Evolutionary conservation across 2,797 vertebrate species (phyloP).

Genomic region (Valencia hispanica): DNA sequence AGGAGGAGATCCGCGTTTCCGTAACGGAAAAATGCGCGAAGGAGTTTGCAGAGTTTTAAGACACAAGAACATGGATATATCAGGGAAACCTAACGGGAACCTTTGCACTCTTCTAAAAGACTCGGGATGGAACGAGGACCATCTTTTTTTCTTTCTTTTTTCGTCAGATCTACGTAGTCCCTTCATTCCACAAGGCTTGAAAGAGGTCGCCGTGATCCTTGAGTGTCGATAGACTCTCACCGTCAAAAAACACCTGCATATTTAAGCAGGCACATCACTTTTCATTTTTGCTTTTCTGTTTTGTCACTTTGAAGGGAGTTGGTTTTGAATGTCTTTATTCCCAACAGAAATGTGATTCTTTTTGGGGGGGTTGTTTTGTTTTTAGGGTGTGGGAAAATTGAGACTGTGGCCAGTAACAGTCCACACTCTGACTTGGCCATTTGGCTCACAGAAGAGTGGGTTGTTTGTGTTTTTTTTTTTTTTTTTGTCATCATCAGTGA

Average conservation of each 20-base stretch:
- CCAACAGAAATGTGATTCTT: constrained; percentile 70
- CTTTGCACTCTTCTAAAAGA: constrained; percentile 97
- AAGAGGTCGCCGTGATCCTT: constrained; percentile 91
- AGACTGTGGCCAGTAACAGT: constrained; percentile 67
- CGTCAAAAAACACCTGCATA: constrained; percentile 87
- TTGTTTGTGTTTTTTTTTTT: constrained; percentile 80
- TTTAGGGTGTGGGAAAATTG: constrained; percentile 48
- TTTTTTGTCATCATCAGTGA: constrained; percentile 80
- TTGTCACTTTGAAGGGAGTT: constrained; percentile 67
- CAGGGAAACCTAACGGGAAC: constrained; percentile 89
- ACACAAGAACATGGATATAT: constrained; percentile 84
- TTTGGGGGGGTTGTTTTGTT: constrained; percentile 40
- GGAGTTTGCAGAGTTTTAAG: constrained; percentile 98
- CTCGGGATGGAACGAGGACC: constrained; percentile 93
- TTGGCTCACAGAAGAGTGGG: constrained; percentile 81
- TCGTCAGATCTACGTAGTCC: constrained; percentile 89
- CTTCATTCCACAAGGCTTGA: constrained; percentile 94
- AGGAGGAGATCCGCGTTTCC: constrained; percentile 98
- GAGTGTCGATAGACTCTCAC: constrained; percentile 90
- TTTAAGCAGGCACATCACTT: constrained; percentile 84
- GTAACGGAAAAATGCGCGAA: constrained; percentile 97
- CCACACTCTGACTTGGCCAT: constrained; percentile 73
- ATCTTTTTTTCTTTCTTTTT: constrained; percentile 64
- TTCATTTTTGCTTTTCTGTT: constrained; percentile 69
- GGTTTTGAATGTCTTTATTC: constrained; percentile 83